These are phyloP conservation scores for Axis porcinus DNA, from an alignment of 2,113 vertebrate genomes.

Conservation along the genomic window DNA sequence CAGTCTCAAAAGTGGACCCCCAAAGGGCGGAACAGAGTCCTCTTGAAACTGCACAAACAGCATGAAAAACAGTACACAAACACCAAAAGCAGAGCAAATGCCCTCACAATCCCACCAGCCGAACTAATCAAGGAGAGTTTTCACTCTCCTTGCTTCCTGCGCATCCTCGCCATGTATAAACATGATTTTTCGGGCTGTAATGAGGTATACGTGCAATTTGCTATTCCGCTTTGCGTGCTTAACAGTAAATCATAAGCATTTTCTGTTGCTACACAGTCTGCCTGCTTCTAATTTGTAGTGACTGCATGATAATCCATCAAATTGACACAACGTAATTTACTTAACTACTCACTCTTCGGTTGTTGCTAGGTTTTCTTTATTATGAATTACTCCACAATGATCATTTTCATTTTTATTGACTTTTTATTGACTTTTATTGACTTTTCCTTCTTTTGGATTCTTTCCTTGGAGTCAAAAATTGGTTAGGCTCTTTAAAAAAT, in stretches of 20 bases:
- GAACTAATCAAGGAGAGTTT: background rate
- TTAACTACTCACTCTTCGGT: conserved; percentile 39
- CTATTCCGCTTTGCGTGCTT: background rate
- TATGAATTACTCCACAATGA: conserved; percentile 46
- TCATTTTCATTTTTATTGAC: conserved; percentile 38
- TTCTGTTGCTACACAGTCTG: conserved; percentile 33
- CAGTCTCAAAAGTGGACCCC: background rate
- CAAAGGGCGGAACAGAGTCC: background rate
- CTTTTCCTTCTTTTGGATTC: background rate
- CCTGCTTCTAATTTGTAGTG: conserved; percentile 62
- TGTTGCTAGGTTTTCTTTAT: conserved; percentile 49
- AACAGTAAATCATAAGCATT: conserved; percentile 48
- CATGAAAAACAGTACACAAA: background rate
- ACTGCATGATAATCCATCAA: conserved; percentile 58
- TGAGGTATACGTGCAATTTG: conserved; percentile 57
- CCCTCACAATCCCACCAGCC: background rate
- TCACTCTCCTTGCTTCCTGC: conserved; percentile 25
- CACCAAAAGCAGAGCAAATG: background rate
- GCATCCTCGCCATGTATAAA: conserved; percentile 45
- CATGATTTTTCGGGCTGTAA: conserved; percentile 58
- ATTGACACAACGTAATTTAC: conserved; percentile 53
- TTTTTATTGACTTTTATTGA: background rate
- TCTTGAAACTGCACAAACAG: background rate
- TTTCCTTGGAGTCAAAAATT: background rate
- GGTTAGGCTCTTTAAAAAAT: background rate